Conservation (phyloP, 2,113 vertebrate genomes). For the Sardina pilchardus region DNA sequence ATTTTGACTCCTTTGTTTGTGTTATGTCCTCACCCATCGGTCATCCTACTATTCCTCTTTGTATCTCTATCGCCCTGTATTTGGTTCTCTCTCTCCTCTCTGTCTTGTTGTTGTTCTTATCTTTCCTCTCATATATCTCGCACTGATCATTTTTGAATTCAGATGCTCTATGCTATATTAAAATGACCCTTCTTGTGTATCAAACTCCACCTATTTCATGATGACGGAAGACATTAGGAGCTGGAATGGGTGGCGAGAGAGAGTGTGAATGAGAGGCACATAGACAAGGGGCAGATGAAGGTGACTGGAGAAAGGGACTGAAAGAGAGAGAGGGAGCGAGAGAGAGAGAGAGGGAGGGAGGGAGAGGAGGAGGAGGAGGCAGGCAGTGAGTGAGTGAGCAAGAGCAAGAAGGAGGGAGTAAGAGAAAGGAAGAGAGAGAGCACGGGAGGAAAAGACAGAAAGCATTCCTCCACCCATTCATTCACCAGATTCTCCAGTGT, state of each 20-base stretch:
- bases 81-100: neutral
- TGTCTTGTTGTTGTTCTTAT: neutral
- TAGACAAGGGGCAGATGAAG: constrained; percentile 5
- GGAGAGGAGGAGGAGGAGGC: neutral
- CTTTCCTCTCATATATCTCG: neutral
- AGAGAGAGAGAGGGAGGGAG: neutral
- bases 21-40: neutral
- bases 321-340: neutral
- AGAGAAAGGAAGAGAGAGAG: constrained; percentile 6
- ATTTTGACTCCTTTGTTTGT: neutral
- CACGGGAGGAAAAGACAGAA: constrained; percentile 19
- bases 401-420: neutral
- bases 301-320: neutral
- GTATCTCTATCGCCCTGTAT: neutral
- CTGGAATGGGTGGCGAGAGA: neutral
- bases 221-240: neutral
- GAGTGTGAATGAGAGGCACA: constrained; percentile 5
- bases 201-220: neutral
- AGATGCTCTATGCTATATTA: neutral
- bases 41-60: neutral
- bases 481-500: neutral
- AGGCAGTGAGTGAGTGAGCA: neutral
- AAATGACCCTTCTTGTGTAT: neutral
- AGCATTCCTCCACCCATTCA: neutral
- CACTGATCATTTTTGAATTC: neutral